Evolutionary conservation across 35 echinoderm and acorn worm genomes (phyloP), one percentile per base, ranked within the genome.

Genomic region (Patiria miniata): DNA sequence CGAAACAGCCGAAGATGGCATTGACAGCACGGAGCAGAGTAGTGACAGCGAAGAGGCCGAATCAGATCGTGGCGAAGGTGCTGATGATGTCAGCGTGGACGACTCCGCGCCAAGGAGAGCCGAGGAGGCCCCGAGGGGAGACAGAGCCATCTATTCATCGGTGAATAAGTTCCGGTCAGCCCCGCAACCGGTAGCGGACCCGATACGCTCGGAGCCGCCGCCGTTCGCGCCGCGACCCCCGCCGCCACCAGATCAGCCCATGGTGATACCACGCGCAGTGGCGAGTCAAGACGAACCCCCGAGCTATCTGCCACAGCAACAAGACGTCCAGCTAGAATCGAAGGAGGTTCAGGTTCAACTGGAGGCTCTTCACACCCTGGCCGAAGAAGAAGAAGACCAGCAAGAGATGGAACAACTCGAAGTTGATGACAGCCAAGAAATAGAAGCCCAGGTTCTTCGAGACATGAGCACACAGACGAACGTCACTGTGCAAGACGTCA

Each of bases 391-490:
- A 5, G 65, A 73, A 9, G 34, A 26, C 26, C 65, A 73, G 9
- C 7, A 73, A 10, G 65, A 73, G 7, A 23, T 14, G 1, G 65
- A 73, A 9, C 4, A 47, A 12, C 4, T 47, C 42, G 42, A 47
- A 12, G 42, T 47, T 47, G 42, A 47, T 6, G 4, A 4, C 4
- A 12, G 4, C 42, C 42, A 4, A 47, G 42, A 47, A 12, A 6
- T 12, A 12, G 65, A 22, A 34, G 0, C 65, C 23, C 65, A 73
- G 34, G 65, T 7, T 12, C 7, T 73, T 3, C 26, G 65, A 28
- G 65, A 73, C 65, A 73, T 73, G 65, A 73, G 65, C 34, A 73
- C 65, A 3, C 65, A 73, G 65, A 73, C 65, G 21, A 34, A 26
- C 26, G 14, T 73, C 21, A 73, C 1, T 10, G 34, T 73, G 29